Evolutionary conservation across 2,888 invertebrate genomes (phyloP).

Genomic region (Cheilosia pagana): DNA sequence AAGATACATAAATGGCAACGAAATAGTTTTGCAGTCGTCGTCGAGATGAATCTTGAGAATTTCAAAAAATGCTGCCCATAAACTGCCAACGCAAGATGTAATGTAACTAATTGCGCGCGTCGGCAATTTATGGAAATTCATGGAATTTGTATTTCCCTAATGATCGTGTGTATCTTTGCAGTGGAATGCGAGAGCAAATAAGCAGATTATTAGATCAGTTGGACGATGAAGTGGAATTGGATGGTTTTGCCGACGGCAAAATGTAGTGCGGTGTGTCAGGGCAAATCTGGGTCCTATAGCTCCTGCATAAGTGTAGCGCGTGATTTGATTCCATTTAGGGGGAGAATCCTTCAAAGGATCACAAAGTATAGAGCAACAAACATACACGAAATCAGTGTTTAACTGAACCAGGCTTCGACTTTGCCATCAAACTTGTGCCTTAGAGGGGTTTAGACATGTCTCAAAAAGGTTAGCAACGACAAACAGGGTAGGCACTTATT

Average conservation of each 20-base stretch:
- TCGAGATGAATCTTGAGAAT: conserved; percentile 1
- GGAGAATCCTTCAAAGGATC: no score
- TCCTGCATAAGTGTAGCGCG: no score
- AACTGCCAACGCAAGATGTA: background rate
- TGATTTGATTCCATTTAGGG: no score
- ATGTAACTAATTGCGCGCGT: conserved; percentile 6
- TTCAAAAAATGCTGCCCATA: background rate
- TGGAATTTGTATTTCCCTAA: conserved; percentile 2
- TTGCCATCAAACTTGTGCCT: no score
- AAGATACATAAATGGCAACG: conserved; percentile 39
- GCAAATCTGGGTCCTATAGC: no score
- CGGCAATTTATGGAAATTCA: conserved; percentile 19
- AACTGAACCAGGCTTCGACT: no score
- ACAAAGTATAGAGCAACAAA: no score
- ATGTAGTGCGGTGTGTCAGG: no score
- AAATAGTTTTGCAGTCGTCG: background rate
- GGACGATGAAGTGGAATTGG: background rate
- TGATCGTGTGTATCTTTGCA: background rate
- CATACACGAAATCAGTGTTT: no score
- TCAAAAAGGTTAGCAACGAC: no score
- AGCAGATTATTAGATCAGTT: background rate
- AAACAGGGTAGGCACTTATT: no score
- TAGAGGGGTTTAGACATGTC: no score
- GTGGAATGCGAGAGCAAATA: background rate
- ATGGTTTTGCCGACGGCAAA: conserved; percentile 19